phyloP scores from a whole-genome alignment of 1,140 invertebrate genomes.

The Drosophila lini region DNA sequence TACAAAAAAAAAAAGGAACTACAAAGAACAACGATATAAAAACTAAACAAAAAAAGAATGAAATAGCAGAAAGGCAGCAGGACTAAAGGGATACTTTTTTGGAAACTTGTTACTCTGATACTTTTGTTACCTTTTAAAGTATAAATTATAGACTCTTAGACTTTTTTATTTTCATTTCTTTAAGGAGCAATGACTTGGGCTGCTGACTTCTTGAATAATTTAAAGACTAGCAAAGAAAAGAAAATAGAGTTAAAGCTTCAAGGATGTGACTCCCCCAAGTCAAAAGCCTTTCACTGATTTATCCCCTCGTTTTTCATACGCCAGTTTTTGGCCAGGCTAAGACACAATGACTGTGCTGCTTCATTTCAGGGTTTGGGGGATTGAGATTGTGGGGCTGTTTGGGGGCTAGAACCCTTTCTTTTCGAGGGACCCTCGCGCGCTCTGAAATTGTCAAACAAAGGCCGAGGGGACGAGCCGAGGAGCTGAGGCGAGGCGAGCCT shows the following conservation, averaged over 20 bases:
- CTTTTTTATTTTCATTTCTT: not conserved
- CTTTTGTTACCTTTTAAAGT: not conserved
- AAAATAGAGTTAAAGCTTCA: slow-evolving; percentile 11
- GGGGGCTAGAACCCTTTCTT: slow-evolving; percentile 5
- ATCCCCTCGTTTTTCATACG: slow-evolving; percentile 8
- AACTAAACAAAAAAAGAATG: not conserved
- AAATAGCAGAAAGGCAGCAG: not conserved
- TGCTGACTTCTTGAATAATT: not conserved
- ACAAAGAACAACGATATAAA: slow-evolving; percentile 19
- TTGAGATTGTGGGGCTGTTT: not conserved
- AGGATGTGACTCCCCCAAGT: slow-evolving; percentile 7
- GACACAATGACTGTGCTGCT: slow-evolving; percentile 47
- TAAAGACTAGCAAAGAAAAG: not conserved
- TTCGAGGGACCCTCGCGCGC: slow-evolving; percentile 25
- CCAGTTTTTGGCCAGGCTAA: slow-evolving; percentile 58
- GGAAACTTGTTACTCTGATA: not conserved
- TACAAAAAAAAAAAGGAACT: no score
- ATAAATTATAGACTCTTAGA: not conserved
- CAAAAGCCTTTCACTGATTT: slow-evolving; percentile 38
- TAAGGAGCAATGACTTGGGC: slow-evolving; percentile 8
- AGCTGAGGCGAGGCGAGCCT: slow-evolving; percentile 36
- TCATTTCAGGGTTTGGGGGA: slow-evolving; percentile 15
- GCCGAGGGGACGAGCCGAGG: slow-evolving; percentile 8
- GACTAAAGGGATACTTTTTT: not conserved
- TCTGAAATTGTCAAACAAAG: slow-evolving; percentile 75